Evolutionary conservation across 2,113 vertebrate genomes (phyloP).

Genomic region (Sceloporus tristichus): DNA sequence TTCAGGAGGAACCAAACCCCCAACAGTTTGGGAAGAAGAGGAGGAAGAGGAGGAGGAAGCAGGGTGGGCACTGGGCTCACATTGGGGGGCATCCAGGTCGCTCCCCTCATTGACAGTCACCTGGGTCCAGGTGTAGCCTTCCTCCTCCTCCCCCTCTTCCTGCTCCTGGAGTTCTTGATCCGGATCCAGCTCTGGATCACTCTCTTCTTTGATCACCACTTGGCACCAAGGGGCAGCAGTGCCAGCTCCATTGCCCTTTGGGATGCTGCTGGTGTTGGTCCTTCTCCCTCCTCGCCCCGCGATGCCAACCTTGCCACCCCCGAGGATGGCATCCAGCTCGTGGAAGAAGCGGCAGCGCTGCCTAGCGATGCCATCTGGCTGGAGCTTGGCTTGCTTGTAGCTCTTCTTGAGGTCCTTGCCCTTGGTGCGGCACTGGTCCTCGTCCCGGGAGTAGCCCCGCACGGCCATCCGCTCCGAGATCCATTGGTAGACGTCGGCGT

Average conservation of each 20-base stretch:
- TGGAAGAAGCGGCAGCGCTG: constrained; percentile 38
- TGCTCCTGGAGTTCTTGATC: not conserved
- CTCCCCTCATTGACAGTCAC: constrained; percentile 16
- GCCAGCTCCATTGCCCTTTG: no score
- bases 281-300: no score
- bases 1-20: not conserved
- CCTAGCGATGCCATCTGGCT: not conserved
- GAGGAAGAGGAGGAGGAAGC: not conserved
- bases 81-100: constrained; percentile 1
- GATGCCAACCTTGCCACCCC: not conserved
- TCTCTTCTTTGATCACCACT: constrained; percentile 42
- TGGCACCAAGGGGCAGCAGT: constrained; percentile 23
- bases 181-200: constrained; percentile 27
- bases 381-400: constrained; percentile 40
- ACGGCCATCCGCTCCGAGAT: constrained; percentile 41
- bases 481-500: constrained; percentile 46
- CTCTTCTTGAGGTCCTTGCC: constrained; percentile 49
- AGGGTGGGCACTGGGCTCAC: not conserved
- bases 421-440: constrained; percentile 41
- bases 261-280: no score
- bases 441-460: constrained; percentile 35
- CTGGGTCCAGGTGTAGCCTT: constrained; percentile 23
- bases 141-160: constrained; percentile 4
- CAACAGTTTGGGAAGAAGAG: not conserved
- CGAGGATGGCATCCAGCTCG: constrained; percentile 43